A percentile compares a stretch with the other conserved stretches of the same genome.
Conservation (phyloP, 2,113 vertebrate species). For the Vidua chalybeata region DNA sequence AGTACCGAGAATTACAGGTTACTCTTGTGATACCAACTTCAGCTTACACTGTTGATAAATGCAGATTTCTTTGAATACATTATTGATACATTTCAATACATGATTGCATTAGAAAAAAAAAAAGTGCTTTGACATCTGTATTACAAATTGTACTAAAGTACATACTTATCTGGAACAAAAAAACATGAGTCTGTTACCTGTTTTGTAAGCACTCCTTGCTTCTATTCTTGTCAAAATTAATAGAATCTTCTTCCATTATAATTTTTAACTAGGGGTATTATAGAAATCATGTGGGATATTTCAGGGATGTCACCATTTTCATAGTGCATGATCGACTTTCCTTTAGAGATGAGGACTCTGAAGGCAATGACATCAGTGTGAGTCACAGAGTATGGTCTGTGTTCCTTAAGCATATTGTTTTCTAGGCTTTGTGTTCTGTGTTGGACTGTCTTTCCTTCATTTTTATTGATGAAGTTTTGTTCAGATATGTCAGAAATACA, state of each 20-base stretch:
- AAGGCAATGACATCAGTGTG: not conserved
- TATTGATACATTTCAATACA: not conserved
- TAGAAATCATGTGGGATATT: not conserved
- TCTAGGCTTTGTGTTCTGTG: not conserved
- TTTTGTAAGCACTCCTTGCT: not conserved
- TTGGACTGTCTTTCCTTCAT: not conserved
- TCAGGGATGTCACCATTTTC: not conserved
- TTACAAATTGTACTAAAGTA: not conserved
- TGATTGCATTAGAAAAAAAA: not conserved
- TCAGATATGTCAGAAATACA: not conserved
- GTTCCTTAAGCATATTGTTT: not conserved
- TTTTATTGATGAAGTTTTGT: not conserved
- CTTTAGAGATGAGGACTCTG: not conserved
- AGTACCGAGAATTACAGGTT: not conserved
- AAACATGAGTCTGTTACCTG: not conserved
- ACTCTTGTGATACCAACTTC: not conserved
- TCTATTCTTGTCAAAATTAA: slow-evolving; percentile 4
- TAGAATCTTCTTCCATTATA: not conserved
- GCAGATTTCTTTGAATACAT: not conserved
- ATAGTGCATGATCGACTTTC: not conserved
- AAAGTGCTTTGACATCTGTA: slow-evolving; percentile 19
- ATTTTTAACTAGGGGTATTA: not conserved
- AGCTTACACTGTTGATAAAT: not conserved
- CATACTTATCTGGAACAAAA: not conserved
- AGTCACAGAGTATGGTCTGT: not conserved